These are phyloP conservation scores for Meriones unguiculatus DNA, from an alignment of 2,113 vertebrate genomes.

Conservation along the genomic window DNA sequence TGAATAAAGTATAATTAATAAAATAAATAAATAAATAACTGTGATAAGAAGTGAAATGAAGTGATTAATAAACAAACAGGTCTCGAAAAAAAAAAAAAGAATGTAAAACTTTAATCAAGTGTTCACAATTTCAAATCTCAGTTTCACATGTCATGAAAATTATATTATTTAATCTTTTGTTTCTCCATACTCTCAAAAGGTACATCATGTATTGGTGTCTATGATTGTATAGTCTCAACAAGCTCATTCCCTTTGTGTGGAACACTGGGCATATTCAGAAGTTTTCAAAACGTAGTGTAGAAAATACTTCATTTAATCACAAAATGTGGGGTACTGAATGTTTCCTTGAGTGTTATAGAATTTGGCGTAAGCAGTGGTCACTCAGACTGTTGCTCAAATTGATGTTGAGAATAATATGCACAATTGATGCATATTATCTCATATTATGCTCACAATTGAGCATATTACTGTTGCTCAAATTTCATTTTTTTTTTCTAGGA, in stretches of 20 bases:
- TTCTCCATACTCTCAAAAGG: neutral
- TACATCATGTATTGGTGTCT: neutral
- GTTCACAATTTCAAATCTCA: neutral
- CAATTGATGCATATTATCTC: no score
- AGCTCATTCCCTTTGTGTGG: neutral
- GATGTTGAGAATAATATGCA: no score
- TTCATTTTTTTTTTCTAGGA: constrained; percentile 7
- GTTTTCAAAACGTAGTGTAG: neutral
- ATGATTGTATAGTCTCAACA: neutral
- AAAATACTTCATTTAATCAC: neutral
- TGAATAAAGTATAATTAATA: no score
- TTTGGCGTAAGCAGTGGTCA: neutral
- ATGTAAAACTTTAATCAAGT: neutral
- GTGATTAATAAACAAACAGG: no score
- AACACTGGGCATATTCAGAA: neutral
- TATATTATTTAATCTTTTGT: neutral
- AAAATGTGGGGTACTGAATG: neutral
- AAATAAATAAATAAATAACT: no score
- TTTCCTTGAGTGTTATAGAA: neutral
- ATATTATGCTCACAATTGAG: no score
- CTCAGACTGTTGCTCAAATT: no score
- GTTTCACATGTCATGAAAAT: neutral
- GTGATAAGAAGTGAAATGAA: no score
- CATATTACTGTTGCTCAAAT: neutral
- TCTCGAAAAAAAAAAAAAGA: no score